Percentiles rank a stretch among this genome's conserved stretches.
These are phyloP conservation scores for Orthosia incerta DNA, from an alignment of 2,888 invertebrate genomes.

Conservation along the genomic window DNA sequence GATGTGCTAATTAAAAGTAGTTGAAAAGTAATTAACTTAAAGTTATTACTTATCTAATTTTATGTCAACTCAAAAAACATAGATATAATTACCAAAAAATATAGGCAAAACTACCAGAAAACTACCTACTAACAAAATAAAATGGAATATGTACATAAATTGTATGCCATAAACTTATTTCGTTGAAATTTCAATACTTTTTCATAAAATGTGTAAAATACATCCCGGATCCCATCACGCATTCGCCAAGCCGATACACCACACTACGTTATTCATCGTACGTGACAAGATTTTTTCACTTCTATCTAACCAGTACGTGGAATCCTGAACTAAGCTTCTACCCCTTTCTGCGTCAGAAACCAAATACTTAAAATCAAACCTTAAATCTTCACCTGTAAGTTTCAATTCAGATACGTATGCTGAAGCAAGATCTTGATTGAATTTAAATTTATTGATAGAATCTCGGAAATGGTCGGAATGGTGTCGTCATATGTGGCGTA, in stretches of 20 bases:
- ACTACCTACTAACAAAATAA: too few relatives aligned
- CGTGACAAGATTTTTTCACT: constrained; percentile 50
- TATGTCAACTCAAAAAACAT: neutral
- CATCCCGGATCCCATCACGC: constrained; percentile 22
- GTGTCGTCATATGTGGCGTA: constrained; percentile 26
- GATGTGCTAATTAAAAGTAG: neutral
- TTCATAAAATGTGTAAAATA: constrained; percentile 9
- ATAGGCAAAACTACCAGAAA: neutral
- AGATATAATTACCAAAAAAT: too few relatives aligned
- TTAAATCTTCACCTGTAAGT: constrained; percentile 10
- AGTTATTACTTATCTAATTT: neutral
- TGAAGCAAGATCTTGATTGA: constrained; percentile 37
- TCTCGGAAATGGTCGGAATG: constrained; percentile 30
- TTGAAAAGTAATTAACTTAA: constrained; percentile 1
- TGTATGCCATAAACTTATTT: neutral
- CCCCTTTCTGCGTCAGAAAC: constrained; percentile 4
- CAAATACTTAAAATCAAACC: constrained; percentile 12
- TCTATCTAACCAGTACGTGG: constrained; percentile 34
- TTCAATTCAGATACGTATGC: constrained; percentile 11
- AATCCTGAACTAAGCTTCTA: constrained; percentile 33
- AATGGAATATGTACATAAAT: neutral
- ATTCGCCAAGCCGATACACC: constrained; percentile 35
- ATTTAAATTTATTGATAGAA: constrained; percentile 50
- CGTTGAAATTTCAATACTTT: too few relatives aligned
- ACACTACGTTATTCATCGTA: constrained; percentile 20